phyloP scores from a whole-genome alignment of 2,797 vertebrate species.

The Sebastes taczanowskii region DNA sequence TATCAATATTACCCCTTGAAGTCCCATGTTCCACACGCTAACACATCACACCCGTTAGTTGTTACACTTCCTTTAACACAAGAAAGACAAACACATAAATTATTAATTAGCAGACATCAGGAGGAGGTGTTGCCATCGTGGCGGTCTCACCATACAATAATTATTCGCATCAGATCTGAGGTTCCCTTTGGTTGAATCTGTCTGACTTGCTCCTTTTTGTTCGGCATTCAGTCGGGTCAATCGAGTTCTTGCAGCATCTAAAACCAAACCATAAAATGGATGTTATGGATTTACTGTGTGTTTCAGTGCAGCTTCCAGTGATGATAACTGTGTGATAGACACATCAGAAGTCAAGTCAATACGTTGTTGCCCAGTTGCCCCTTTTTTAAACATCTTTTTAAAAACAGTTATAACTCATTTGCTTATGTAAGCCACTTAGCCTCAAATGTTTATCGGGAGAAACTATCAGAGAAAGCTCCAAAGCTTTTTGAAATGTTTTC shows the following conservation, averaged over 20 bases:
- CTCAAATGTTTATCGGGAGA: background rate
- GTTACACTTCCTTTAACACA: background rate
- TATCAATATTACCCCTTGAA: background rate
- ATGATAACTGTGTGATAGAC: too few species aligned
- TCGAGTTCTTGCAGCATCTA: too few species aligned
- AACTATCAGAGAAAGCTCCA: background rate
- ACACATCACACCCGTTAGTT: background rate
- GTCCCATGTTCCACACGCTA: background rate
- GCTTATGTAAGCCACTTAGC: slow-evolving; percentile 10
- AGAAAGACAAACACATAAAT: background rate
- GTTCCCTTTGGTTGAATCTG: background rate
- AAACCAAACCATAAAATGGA: too few species aligned
- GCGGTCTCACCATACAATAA: background rate
- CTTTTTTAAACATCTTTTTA: background rate
- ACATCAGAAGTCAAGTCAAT: background rate
- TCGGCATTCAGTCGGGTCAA: too few species aligned
- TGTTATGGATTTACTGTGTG: too few species aligned
- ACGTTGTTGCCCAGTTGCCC: background rate
- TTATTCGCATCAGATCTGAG: slow-evolving; percentile 7
- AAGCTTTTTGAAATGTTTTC: background rate
- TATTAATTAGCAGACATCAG: too few species aligned
- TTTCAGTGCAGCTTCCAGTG: too few species aligned
- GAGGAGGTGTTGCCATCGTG: background rate
- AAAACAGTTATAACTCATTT: background rate
- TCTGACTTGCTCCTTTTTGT: too few species aligned